Evolutionary conservation across 2,113 vertebrate species (phyloP), one percentile per base, ranked within the genome.

Genomic region (Delphinus delphis): DNA sequence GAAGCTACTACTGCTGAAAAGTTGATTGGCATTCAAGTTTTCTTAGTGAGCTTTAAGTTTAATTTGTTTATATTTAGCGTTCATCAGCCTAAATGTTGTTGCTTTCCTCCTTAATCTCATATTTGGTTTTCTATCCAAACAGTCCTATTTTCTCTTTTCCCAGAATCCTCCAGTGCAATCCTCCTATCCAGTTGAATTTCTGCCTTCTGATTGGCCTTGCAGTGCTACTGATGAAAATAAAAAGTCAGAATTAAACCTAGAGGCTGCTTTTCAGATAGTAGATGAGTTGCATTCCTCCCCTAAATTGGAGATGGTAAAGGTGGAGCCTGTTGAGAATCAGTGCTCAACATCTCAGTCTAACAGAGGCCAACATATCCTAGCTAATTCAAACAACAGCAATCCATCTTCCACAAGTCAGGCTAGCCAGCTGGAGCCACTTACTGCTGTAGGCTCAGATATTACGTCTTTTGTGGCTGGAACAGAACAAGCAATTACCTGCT

Each of bases 181-280:
- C 90, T 96, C 98, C 76, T 99, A 98, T 94, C 97, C 98, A 79
- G 84, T 98, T 93, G 98, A 98, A 81, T 97, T 98, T 88, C 93
- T 98, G 90, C 88, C 98, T 93, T 96, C 97, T 90, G 95, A 97
- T 87, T 98, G 97, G 97, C 93, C 97, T 53, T 97, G 92, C 88
- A 93, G 71, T 89, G 76, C 98, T 62, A 96, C 96, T 80, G 98
- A 98, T 88, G 98, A 99, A 87, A 92, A 71, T 89, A 98, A 98
- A 95, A 98, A 98, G 93, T 96, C 92, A 60, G 98, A 99, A 86
- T 93, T 99, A 71, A 99, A 98, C 96, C 96, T 99, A 89, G 99
- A 99, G 85, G 97, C 95, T n/a, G 98, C 99, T 96, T 99, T 99
- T 98, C 99, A 98, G 97, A 98, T 99, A 38, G 98, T 98, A 55